phyloP scores from a whole-genome alignment of 2,113 vertebrate genomes.

The Nesoenas mayeri region DNA sequence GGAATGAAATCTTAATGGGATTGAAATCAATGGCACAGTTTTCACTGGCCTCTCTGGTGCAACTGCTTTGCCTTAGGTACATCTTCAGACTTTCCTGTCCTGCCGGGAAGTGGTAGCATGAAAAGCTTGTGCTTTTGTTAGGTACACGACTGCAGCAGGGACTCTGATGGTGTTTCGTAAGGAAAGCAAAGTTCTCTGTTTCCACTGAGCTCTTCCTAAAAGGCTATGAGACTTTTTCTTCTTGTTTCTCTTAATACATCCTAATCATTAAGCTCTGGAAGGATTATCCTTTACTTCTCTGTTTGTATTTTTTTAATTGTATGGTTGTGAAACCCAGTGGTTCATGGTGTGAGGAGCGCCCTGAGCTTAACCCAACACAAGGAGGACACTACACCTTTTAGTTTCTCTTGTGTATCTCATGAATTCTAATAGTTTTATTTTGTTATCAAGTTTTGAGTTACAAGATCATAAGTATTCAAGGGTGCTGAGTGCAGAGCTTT shows the following conservation, averaged over 20 bases:
- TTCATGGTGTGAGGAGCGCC: neutral
- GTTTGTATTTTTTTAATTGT: neutral
- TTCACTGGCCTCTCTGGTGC: neutral
- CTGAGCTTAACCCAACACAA: fast-evolving
- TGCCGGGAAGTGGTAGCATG: fast-evolving
- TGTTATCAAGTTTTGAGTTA: neutral
- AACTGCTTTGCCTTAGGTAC: neutral
- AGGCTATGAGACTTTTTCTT: neutral
- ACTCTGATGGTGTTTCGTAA: neutral
- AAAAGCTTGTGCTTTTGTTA: neutral
- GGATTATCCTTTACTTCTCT: neutral
- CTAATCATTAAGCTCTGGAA: neutral
- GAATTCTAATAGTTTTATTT: neutral
- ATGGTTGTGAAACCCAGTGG: neutral
- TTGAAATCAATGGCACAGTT: neutral
- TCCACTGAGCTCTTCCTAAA: neutral
- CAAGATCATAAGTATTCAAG: neutral
- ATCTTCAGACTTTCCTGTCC: neutral
- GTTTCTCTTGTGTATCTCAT: neutral
- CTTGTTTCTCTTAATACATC: neutral
- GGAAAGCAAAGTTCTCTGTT: neutral
- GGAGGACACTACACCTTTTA: neutral
- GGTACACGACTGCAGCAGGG: neutral
- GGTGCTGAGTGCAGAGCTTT: neutral
- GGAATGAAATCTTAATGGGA: neutral